phyloP scores from a whole-genome alignment of 2,888 invertebrate species.

The Nymphalis c-album region DNA sequence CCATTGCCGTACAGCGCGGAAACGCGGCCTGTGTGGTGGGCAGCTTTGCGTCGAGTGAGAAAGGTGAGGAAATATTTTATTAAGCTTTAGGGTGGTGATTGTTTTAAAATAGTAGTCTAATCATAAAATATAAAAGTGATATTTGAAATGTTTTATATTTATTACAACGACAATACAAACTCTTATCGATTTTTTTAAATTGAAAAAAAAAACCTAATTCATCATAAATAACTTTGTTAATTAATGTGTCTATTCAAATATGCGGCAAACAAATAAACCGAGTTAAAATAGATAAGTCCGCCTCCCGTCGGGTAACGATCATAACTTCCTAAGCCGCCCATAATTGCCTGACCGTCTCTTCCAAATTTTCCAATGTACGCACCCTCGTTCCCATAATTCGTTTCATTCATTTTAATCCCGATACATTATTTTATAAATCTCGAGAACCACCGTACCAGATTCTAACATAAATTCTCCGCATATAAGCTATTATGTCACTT shows the following conservation, averaged over 20 bases:
- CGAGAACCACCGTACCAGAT: constrained; percentile 11
- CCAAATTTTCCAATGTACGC: constrained; percentile 56
- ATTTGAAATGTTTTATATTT: too few species aligned
- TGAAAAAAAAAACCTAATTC: not conserved
- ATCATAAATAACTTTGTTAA: constrained; percentile 42
- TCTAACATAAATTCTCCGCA: constrained; percentile 16
- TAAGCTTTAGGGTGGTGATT: too few species aligned
- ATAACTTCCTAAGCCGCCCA: constrained; percentile 69
- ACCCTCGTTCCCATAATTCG: constrained; percentile 44
- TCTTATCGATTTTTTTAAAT: not conserved
- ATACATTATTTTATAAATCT: constrained; percentile 27
- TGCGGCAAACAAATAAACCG: constrained; percentile 58
- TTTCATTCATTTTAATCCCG: constrained; percentile 43
- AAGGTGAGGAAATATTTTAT: too few species aligned
- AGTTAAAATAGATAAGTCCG: constrained; percentile 64
- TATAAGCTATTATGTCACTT: constrained; percentile 22
- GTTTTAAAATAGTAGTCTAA: too few species aligned
- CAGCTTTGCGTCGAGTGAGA: too few species aligned
- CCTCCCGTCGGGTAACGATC: constrained; percentile 54
- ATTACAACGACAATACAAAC: not conserved
- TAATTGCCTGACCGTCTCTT: constrained; percentile 58
- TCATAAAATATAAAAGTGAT: too few species aligned
- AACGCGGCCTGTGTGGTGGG: too few species aligned
- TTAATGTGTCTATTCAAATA: constrained; percentile 64
- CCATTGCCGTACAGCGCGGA: too few species aligned